These are phyloP conservation scores for Moxostoma hubbsi DNA, from an alignment of 2,797 vertebrate species.

Conservation along the genomic window DNA sequence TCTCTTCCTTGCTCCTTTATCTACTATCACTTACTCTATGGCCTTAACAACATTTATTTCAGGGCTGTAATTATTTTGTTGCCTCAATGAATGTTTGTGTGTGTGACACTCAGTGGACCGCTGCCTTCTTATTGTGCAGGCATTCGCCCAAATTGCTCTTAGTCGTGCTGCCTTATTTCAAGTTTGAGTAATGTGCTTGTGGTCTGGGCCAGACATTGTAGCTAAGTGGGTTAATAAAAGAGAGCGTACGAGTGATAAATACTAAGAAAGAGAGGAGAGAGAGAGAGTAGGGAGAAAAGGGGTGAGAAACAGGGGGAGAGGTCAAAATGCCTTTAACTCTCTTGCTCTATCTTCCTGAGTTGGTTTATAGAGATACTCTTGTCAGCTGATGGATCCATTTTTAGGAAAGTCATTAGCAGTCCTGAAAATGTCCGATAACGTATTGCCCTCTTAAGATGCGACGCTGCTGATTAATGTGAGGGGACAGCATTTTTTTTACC, in stretches of 20 bases:
- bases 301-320: slow-evolving; percentile 25
- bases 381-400: slow-evolving; percentile 32
- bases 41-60: neutral
- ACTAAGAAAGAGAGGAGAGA: slow-evolving; percentile 38
- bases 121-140: slow-evolving; percentile 22
- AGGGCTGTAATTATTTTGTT: slow-evolving; percentile 32
- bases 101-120: neutral
- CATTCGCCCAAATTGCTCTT: slow-evolving; percentile 32
- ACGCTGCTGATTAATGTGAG: slow-evolving; percentile 47
- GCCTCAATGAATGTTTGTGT: slow-evolving; percentile 19
- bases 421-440: slow-evolving; percentile 39
- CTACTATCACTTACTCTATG: neutral
- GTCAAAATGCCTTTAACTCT: slow-evolving; percentile 13
- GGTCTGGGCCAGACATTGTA: slow-evolving; percentile 49
- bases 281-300: slow-evolving; percentile 12
- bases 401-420: slow-evolving; percentile 36
- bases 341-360: slow-evolving; percentile 18
- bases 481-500: slow-evolving; percentile 52
- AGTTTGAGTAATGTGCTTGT: slow-evolving; percentile 50
- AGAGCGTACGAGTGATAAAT: slow-evolving; percentile 27
- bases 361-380: neutral
- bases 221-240: slow-evolving; percentile 52
- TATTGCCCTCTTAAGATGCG: slow-evolving; percentile 35
- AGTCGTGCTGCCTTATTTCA: slow-evolving; percentile 31
- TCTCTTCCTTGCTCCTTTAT: neutral